Conservation (phyloP, 2,797 vertebrate genomes). For the Neosilurus mollespiculum region DNA sequence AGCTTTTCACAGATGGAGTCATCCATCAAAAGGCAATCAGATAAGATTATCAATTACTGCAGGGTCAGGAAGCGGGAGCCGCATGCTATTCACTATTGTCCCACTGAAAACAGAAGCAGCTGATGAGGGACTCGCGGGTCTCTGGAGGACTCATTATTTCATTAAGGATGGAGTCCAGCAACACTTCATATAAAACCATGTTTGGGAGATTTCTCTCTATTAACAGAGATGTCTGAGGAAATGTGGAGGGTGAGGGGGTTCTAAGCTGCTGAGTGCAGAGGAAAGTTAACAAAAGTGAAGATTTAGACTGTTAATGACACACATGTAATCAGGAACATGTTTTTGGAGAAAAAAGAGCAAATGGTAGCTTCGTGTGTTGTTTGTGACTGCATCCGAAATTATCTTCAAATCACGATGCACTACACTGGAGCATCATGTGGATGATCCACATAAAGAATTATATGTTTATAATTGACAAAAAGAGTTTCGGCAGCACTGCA, state of each 20-base stretch:
- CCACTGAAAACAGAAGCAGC: conserved; percentile 35
- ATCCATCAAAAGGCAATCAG: conserved; percentile 58
- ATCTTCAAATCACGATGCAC: background rate
- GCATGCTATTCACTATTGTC: conserved; percentile 45
- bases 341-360: background rate
- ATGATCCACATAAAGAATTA: no score
- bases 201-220: conserved; percentile 43
- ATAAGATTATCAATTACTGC: conserved; percentile 57
- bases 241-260: conserved; percentile 19
- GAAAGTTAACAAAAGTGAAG: background rate
- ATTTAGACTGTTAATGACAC: background rate
- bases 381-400: background rate
- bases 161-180: conserved; percentile 47
- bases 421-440: background rate
- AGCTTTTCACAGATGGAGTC: conserved; percentile 46
- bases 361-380: background rate
- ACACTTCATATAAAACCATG: conserved; percentile 40
- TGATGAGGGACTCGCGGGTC: conserved; percentile 37
- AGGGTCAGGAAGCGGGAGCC: conserved; percentile 37
- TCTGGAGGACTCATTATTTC: conserved; percentile 59
- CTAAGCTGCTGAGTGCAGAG: conserved; percentile 7
- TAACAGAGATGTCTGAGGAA: conserved; percentile 25
- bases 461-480: no score
- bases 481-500: no score
- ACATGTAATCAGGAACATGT: background rate